Percentiles rank a stretch among this genome's conserved stretches.
Conservation (phyloP, 2,888 invertebrate genomes). For the Standfussiana lucernea region DNA sequence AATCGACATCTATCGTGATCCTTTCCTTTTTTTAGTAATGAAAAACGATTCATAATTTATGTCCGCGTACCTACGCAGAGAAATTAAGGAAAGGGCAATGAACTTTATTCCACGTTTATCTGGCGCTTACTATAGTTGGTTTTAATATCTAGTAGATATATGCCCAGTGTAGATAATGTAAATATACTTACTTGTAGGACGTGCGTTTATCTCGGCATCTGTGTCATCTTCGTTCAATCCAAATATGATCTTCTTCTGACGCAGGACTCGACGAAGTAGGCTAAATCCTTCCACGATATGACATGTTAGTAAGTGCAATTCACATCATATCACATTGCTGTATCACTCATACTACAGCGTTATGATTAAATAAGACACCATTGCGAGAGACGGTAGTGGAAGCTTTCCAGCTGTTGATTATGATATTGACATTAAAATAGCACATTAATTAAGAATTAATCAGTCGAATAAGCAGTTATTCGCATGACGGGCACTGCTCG, state of each 20-base stretch:
- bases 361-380: conserved; percentile 28
- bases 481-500: conserved; percentile 27
- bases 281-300: conserved; percentile 15
- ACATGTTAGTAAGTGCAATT: conserved; percentile 17
- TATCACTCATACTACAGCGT: conserved; percentile 17
- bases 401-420: conserved; percentile 40
- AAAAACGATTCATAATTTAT: too few relatives aligned
- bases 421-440: conserved; percentile 40
- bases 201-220: not conserved
- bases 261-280: conserved; percentile 25
- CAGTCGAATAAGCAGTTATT: conserved; percentile 32
- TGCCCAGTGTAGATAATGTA: not conserved
- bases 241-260: conserved; percentile 24
- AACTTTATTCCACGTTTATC: too few relatives aligned
- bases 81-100: too few relatives aligned
- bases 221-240: conserved; percentile 9
- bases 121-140: too few relatives aligned
- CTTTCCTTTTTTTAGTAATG: too few relatives aligned
- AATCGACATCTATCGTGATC: too few relatives aligned
- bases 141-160: not conserved
- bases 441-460: conserved; percentile 39
- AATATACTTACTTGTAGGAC: not conserved
- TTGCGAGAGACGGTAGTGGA: conserved; percentile 34
- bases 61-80: too few relatives aligned
- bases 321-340: conserved; percentile 21